Evolutionary conservation across 1,140 invertebrate species (phyloP).

Genomic region (Cydia fagiglandana): DNA sequence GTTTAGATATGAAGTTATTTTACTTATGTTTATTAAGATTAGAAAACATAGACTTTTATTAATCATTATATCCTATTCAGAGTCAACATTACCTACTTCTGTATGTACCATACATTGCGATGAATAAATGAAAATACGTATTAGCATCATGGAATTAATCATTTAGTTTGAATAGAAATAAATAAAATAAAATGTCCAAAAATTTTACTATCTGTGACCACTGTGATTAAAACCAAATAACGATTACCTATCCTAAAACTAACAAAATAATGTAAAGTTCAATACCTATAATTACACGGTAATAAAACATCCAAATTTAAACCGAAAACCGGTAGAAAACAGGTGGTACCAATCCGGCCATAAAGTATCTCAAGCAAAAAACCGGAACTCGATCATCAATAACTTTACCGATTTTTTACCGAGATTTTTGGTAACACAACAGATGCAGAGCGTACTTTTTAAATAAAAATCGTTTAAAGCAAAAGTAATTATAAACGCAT

Average conservation of each 20-base stretch:
- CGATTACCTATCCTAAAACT: neutral
- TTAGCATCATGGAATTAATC: too few species aligned
- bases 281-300: slow-evolving; percentile 17
- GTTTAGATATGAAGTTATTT: neutral
- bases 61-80: too few species aligned
- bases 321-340: slow-evolving; percentile 25
- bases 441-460: slow-evolving; percentile 55
- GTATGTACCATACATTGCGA: too few species aligned
- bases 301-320: slow-evolving; percentile 1
- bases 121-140: too few species aligned
- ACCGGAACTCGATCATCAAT: slow-evolving; percentile 35
- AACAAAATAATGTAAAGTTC: neutral
- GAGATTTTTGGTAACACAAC: slow-evolving; percentile 61
- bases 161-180: too few species aligned
- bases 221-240: neutral
- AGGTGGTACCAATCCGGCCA: slow-evolving; percentile 19
- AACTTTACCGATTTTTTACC: slow-evolving; percentile 39
- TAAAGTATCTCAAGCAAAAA: slow-evolving; percentile 27
- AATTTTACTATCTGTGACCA: neutral
- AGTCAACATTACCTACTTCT: too few species aligned
- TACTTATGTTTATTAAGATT: neutral
- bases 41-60: neutral
- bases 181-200: neutral
- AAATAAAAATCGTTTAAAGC: slow-evolving; percentile 24
- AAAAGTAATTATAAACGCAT: slow-evolving; percentile 29